A percentile compares a stretch with the other conserved stretches of the same genome.
Conservation (phyloP, 1,140 invertebrate species). For the Bicyclus anynana region DNA sequence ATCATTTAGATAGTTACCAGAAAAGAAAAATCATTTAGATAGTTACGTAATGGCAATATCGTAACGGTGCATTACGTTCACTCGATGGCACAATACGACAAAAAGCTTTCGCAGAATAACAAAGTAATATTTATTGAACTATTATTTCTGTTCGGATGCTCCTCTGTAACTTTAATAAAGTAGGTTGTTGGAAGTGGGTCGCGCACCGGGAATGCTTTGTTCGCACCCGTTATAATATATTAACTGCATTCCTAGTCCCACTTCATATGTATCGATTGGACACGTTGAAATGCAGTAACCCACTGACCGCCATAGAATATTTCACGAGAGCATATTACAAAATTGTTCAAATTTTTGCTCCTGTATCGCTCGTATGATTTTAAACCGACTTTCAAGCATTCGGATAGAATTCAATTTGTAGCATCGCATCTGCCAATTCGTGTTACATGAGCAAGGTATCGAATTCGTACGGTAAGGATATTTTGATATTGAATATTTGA, state of each 20-base stretch:
- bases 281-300: slow-evolving; percentile 20
- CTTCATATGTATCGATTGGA: slow-evolving; percentile 45
- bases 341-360: not conserved
- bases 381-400: not conserved
- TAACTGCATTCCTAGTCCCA: slow-evolving; percentile 38
- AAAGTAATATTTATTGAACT: slow-evolving; percentile 22
- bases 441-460: not conserved
- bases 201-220: slow-evolving; percentile 43
- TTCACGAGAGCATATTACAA: not conserved
- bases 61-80: slow-evolving; percentile 14
- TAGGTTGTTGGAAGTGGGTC: slow-evolving; percentile 35
- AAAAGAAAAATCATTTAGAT: not conserved
- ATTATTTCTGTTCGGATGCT: slow-evolving; percentile 24
- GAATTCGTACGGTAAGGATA: not conserved
- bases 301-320: slow-evolving; percentile 15
- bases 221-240: slow-evolving; percentile 31
- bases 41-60: not conserved
- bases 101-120: slow-evolving; percentile 15
- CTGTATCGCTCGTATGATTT: not conserved
- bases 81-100: slow-evolving; percentile 18
- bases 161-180: slow-evolving; percentile 23
- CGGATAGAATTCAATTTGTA: slow-evolving; percentile 1
- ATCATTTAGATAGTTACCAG: not conserved
- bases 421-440: not conserved
- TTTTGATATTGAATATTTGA: not conserved